phyloP scores from a whole-genome alignment of 2,888 invertebrate species.

The Acanthosepion esculentum region DNA sequence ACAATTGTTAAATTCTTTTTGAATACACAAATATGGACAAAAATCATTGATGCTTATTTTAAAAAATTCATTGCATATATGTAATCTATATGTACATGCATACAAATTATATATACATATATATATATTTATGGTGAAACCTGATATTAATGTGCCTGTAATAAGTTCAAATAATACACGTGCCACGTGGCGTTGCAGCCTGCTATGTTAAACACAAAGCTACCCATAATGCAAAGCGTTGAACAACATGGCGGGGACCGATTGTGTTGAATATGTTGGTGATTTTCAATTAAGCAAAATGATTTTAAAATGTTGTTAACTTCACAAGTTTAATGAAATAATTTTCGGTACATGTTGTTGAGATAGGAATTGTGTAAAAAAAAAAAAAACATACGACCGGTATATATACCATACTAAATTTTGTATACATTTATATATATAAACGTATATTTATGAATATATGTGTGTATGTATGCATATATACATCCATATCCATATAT shows the following conservation, averaged over 20 bases:
- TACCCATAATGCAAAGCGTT: background rate
- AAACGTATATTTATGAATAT: background rate
- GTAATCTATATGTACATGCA: background rate
- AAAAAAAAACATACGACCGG: background rate
- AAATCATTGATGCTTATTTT: background rate
- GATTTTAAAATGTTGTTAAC: background rate
- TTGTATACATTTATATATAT: no score
- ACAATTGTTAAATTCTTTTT: background rate
- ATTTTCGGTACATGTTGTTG: background rate
- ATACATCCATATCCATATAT: no score
- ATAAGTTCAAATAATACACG: background rate
- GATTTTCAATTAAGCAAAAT: background rate
- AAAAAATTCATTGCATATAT: background rate
- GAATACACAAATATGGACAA: background rate
- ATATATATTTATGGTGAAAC: background rate
- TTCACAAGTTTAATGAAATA: background rate
- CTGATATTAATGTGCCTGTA: constrained; percentile 33
- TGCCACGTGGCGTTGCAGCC: background rate
- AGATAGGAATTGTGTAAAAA: background rate
- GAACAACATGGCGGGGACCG: background rate
- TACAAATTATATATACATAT: constrained; percentile 11
- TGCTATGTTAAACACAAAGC: background rate
- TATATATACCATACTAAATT: background rate
- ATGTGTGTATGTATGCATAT: no score
- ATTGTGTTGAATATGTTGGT: background rate